phyloP scores from a whole-genome alignment of 2,797 vertebrate species.

The Acanthiza pusilla region DNA sequence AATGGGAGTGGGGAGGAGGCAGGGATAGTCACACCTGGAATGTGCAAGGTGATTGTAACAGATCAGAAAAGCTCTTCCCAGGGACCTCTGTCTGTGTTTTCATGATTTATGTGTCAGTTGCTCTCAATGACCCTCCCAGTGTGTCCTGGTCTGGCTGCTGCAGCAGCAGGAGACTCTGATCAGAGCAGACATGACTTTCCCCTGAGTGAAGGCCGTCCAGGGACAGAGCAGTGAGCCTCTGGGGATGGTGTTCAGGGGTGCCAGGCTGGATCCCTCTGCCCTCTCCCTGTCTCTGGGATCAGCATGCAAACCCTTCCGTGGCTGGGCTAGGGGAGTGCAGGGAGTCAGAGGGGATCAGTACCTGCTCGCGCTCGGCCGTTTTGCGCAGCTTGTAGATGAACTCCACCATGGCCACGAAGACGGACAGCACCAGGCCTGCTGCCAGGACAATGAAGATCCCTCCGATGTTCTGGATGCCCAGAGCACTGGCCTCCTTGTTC shows the following conservation, averaged over 20 bases:
- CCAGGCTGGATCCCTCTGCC: not conserved
- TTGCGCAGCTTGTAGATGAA: constrained; percentile 97
- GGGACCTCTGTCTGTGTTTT: not conserved
- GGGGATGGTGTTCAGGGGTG: not conserved
- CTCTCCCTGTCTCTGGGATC: not conserved
- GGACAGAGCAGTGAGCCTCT: not conserved
- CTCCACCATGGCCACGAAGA: constrained; percentile 96
- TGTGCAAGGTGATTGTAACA: accelerated
- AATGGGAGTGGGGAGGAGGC: not conserved
- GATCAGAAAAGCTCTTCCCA: not conserved
- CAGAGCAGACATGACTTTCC: not conserved
- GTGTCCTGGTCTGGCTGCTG: not conserved
- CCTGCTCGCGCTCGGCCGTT: constrained; percentile 93
- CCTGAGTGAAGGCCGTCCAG: not conserved
- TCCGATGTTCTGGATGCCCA: constrained; percentile 96
- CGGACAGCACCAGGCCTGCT: constrained; percentile 91
- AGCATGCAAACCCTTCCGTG: accelerated
- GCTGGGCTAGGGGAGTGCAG: not conserved
- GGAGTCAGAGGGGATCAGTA: constrained; percentile 34
- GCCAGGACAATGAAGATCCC: constrained; percentile 98
- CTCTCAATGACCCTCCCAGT: not conserved
- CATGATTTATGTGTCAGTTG: not conserved
- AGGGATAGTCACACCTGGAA: accelerated
- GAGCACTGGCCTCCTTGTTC: constrained; percentile 90
- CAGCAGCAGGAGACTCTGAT: not conserved